phyloP scores from a whole-genome alignment of 2,113 vertebrate genomes.

The Aphyosemion australe region DNA sequence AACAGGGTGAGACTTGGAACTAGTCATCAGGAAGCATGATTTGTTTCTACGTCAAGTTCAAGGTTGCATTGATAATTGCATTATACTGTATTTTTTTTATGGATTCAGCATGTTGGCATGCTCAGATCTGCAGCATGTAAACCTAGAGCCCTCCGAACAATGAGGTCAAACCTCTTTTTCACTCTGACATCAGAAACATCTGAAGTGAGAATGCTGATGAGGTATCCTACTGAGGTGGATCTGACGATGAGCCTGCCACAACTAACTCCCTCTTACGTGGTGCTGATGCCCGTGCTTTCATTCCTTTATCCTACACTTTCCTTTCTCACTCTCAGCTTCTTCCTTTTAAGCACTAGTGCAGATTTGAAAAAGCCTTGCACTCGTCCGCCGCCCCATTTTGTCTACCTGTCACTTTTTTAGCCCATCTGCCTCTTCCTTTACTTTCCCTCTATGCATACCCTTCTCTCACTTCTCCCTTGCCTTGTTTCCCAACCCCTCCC shows the following conservation, averaged over 20 bases:
- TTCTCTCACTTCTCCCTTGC: conserved; percentile 1
- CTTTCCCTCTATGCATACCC: background rate
- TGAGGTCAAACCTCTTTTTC: conserved; percentile 23
- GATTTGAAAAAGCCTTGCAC: conserved; percentile 50
- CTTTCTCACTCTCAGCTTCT: conserved; percentile 43
- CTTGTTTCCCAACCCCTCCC: conserved; percentile 37
- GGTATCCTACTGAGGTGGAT: conserved; percentile 63
- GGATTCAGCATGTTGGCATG: background rate
- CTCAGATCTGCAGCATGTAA: background rate
- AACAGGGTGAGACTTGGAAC: no score
- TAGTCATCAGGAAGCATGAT: no score
- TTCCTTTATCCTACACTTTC: conserved; percentile 55
- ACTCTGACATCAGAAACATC: conserved; percentile 53
- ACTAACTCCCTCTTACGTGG: conserved; percentile 56
- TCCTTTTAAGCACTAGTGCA: conserved; percentile 60
- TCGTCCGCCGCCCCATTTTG: conserved; percentile 28
- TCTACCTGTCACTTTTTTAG: conserved; percentile 28
- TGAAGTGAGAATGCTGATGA: conserved; percentile 68
- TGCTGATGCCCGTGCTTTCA: conserved; percentile 36
- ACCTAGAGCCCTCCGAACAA: conserved; percentile 33
- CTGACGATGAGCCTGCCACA: conserved; percentile 52
- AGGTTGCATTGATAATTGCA: no score
- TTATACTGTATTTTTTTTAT: no score
- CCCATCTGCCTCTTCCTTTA: conserved; percentile 49
- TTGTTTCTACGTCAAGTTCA: no score